These are phyloP conservation scores for Montipora cactus DNA, from an alignment of 64 coral and sea anemone species.

Conservation along the genomic window DNA sequence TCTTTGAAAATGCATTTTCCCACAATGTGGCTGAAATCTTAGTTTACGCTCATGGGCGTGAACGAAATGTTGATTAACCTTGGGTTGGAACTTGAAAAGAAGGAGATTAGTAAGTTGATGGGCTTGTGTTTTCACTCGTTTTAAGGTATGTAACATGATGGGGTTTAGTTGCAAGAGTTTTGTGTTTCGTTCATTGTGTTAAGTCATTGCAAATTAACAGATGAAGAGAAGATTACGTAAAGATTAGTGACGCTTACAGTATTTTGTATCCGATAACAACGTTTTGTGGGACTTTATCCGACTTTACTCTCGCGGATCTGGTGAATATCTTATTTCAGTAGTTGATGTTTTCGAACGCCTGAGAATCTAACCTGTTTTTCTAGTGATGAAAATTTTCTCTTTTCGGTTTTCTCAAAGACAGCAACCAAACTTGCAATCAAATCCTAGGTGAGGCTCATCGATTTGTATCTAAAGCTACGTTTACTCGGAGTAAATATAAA, in stretches of 20 bases:
- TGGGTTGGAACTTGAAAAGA: background rate
- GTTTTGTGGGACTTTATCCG: background rate
- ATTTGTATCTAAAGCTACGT: background rate
- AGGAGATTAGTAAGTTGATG: conserved; percentile 16
- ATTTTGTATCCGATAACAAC: background rate
- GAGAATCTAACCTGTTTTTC: background rate
- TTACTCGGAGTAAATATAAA: no score
- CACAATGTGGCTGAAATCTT: background rate
- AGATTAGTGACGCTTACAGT: background rate
- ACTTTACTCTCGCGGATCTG: background rate
- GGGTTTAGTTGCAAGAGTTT: background rate
- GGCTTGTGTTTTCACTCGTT: background rate
- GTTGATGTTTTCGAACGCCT: background rate
- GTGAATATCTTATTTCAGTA: background rate
- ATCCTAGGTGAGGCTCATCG: background rate
- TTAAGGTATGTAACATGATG: background rate
- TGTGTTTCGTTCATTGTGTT: background rate
- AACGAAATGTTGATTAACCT: background rate
- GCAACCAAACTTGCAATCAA: background rate
- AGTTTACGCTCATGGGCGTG: background rate
- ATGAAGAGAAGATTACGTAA: background rate
- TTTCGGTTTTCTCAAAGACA: background rate
- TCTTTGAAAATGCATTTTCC: background rate
- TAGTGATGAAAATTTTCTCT: background rate
- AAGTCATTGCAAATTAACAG: background rate